phyloP scores from a whole-genome alignment of 2,888 invertebrate genomes.

The Platynereis dumerilii region DNA sequence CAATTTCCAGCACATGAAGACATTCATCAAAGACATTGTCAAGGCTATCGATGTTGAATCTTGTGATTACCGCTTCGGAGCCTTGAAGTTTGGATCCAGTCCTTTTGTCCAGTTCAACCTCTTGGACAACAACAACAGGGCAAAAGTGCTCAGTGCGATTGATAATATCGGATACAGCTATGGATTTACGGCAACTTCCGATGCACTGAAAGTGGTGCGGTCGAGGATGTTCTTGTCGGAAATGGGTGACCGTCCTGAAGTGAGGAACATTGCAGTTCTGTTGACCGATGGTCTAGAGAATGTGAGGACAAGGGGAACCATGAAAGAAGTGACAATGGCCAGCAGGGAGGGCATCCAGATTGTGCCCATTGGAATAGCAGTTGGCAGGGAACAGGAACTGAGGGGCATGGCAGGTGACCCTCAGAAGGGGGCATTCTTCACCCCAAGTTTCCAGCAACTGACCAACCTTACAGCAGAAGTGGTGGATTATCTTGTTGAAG shows the following conservation, averaged over 20 bases:
- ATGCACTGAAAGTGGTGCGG: slow-evolving; percentile 28
- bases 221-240: slow-evolving; percentile 29
- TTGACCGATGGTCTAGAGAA: slow-evolving; percentile 35
- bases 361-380: slow-evolving; percentile 34
- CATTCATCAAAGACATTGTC: slow-evolving; percentile 49
- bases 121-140: slow-evolving; percentile 37
- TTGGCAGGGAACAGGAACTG: slow-evolving; percentile 18
- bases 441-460: slow-evolving; percentile 29
- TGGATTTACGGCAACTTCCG: slow-evolving; percentile 36
- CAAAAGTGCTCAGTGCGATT: slow-evolving; percentile 42
- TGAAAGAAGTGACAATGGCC: slow-evolving; percentile 27
- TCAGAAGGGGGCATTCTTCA: slow-evolving; percentile 27
- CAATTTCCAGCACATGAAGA: slow-evolving; percentile 52
- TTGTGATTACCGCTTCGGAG: slow-evolving; percentile 51
- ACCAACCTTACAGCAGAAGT: slow-evolving; percentile 15
- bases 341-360: slow-evolving; percentile 29
- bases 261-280: slow-evolving; percentile 34
- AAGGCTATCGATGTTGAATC: slow-evolving; percentile 49
- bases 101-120: slow-evolving; percentile 44
- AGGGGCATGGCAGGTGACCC: slow-evolving; percentile 27
- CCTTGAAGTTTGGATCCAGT: slow-evolving; percentile 44
- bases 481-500: slow-evolving; percentile 31
- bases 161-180: slow-evolving; percentile 43
- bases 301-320: slow-evolving; percentile 21
- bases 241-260: slow-evolving; percentile 32